Base-by-base conservation (phyloP, 2,888 invertebrate species). In the Xanthorhoe designata region DNA sequence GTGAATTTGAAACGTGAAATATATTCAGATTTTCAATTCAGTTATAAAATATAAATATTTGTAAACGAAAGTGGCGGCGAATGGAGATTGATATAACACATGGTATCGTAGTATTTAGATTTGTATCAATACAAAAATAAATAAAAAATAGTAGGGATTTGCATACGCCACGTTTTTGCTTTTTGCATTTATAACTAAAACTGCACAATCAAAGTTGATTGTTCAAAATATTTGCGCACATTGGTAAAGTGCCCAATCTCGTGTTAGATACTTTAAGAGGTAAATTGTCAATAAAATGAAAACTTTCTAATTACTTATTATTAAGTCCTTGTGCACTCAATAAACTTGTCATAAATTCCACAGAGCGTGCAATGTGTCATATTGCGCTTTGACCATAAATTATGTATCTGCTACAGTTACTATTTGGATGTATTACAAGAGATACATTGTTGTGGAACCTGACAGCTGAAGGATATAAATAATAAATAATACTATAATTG, bases 1-100 rank as follows among this genome's bases (percentile, higher is more conserved):
- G 62, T 63, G 66, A 67, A 69, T 71, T 70, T 66, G 71, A 70
- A 71, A 66, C 64, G 63, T 66, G 47, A 69, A 67, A 69, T 68
- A 65, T 71, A 67, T 71, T 70, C 59, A 15, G 61, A 69, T 68
- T 67, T 72, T 69, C 64, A 68, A 70, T 69, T 64, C 32, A 29
- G 32, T 61, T 61, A 58, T 66, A 65, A 69, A 71, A 70, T 70
- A 64, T 64, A 61, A 64, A 66, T 57, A 61, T 62, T 61, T 42
- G 15, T 15, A 17, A 59, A 19, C 1, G 10, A 52, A 58, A 59
- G 62, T 63, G 61, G 51, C 63, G 55, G 50, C 1, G 17, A 51
- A 56, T 19, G 42, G 1, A 19, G 5, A 45, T 45, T 45, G 47
- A 42, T 17, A 17, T 18, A 24, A 24, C 13, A 17, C 7, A 45